Percentiles rank a stretch among this genome's conserved stretches.
Evolutionary conservation across 2,113 vertebrate species (phyloP).

Genomic region (Emydura subglobosa): DNA sequence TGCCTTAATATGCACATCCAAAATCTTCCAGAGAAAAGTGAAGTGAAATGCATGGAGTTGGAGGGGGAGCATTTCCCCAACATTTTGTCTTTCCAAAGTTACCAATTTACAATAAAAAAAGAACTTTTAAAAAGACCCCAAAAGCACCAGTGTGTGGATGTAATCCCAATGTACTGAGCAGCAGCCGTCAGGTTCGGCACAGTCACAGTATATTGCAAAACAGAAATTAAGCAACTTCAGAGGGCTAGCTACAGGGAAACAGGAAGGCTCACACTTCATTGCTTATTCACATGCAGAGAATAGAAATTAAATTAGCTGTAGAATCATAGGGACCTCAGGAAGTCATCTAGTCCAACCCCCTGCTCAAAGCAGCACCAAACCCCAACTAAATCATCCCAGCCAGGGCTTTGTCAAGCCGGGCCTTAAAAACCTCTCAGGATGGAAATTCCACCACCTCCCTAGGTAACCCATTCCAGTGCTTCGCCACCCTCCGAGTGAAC

Average conservation of each 20-base stretch:
- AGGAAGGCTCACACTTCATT: not conserved
- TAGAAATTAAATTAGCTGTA: not conserved
- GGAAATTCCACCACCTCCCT: too few species aligned
- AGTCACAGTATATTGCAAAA: not conserved
- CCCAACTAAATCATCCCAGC: too few species aligned
- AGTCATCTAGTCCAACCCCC: too few species aligned
- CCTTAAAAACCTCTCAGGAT: too few species aligned
- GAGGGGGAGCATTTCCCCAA: not conserved
- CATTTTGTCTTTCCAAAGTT: not conserved
- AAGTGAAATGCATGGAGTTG: not conserved
- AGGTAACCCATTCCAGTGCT: too few species aligned
- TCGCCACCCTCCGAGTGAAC: too few species aligned
- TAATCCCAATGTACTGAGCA: not conserved
- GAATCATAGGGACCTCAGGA: too few species aligned
- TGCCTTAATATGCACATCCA: not conserved
- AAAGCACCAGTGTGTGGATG: not conserved
- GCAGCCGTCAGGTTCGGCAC: not conserved
- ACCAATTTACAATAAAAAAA: not conserved
- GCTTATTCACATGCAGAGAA: not conserved
- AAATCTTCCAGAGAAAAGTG: not conserved
- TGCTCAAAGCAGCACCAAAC: too few species aligned
- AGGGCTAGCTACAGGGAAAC: too few species aligned
- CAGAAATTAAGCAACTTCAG: fast-evolving
- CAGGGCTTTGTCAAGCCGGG: too few species aligned
- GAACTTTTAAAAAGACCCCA: not conserved